A percentile compares a stretch with the other conserved stretches of the same genome.
These are phyloP conservation scores for Acanthococcus lagerstroemiae DNA, from an alignment of 2,888 invertebrate genomes.

Conservation along the genomic window DNA sequence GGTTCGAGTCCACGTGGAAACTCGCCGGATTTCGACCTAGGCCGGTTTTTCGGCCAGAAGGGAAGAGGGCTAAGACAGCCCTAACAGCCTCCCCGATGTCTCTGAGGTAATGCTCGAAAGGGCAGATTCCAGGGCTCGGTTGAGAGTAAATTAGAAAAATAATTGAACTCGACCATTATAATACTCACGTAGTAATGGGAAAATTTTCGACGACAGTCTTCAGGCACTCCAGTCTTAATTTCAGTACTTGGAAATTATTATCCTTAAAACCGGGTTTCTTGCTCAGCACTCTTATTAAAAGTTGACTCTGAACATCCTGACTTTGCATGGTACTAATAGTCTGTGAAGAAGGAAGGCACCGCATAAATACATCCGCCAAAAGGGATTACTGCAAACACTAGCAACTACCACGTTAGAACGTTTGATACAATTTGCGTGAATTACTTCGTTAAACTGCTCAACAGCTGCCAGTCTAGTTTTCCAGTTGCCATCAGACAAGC, in stretches of 20 bases:
- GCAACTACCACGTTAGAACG: not conserved
- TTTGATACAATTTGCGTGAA: too few species aligned
- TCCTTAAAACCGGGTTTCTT: conserved; percentile 80
- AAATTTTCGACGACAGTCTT: conserved; percentile 67
- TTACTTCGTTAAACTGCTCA: conserved; percentile 46
- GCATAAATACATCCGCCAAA: too few species aligned
- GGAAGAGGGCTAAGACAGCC: too few species aligned
- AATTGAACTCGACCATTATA: too few species aligned
- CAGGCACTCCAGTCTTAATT: conserved; percentile 67
- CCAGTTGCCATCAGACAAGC: conserved; percentile 72
- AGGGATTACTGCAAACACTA: too few species aligned
- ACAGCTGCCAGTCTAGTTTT: conserved; percentile 67
- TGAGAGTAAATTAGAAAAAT: too few species aligned
- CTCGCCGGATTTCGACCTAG: too few species aligned
- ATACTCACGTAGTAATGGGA: conserved; percentile 54
- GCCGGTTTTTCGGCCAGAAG: too few species aligned
- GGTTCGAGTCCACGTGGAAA: too few species aligned
- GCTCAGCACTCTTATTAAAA: conserved; percentile 59
- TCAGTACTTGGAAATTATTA: conserved; percentile 83
- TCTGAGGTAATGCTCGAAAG: too few species aligned
- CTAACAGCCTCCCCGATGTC: too few species aligned
- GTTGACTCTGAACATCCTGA: conserved; percentile 60
- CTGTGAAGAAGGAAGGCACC: conserved; percentile 36
- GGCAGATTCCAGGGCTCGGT: too few species aligned
- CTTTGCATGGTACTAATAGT: conserved; percentile 53